Conservation (phyloP, 2,113 vertebrate genomes). For the Stigmatopora argus region DNA sequence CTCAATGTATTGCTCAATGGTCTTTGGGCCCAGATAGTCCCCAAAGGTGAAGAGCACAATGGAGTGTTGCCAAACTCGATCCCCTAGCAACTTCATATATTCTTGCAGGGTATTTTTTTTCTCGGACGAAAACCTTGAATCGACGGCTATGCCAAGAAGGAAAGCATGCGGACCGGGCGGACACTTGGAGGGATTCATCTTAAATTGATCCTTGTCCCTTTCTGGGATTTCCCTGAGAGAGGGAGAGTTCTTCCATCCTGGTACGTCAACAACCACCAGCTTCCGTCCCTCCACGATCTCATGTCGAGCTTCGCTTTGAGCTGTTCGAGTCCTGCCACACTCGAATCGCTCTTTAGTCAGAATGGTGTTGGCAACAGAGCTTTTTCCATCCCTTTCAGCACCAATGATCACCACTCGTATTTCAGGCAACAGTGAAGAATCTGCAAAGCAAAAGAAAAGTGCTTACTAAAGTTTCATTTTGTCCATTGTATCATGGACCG, state of each 20-base stretch:
- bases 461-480: too few relatives aligned
- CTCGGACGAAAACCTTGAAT: constrained; percentile 26
- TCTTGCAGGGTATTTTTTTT: constrained; percentile 24
- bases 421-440: neutral
- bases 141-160: constrained; percentile 36
- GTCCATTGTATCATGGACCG: too few relatives aligned
- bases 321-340: constrained; percentile 34
- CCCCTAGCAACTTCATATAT: constrained; percentile 45
- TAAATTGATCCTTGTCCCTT: constrained; percentile 36
- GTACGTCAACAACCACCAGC: constrained; percentile 42
- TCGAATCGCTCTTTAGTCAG: constrained; percentile 28
- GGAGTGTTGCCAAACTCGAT: constrained; percentile 33
- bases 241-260: constrained; percentile 37
- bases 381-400: constrained; percentile 39
- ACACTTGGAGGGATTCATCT: constrained; percentile 32
- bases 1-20: constrained; percentile 47
- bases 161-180: constrained; percentile 36
- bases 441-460: constrained; percentile 16
- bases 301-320: constrained; percentile 25
- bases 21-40: constrained; percentile 25
- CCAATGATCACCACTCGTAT: constrained; percentile 41
- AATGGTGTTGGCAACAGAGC: constrained; percentile 42
- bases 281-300: constrained; percentile 17
- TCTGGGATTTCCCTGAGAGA: constrained; percentile 38
- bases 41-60: constrained; percentile 54